phyloP scores from a whole-genome alignment of 2,888 invertebrate species.

The Cephus sareptanus region DNA sequence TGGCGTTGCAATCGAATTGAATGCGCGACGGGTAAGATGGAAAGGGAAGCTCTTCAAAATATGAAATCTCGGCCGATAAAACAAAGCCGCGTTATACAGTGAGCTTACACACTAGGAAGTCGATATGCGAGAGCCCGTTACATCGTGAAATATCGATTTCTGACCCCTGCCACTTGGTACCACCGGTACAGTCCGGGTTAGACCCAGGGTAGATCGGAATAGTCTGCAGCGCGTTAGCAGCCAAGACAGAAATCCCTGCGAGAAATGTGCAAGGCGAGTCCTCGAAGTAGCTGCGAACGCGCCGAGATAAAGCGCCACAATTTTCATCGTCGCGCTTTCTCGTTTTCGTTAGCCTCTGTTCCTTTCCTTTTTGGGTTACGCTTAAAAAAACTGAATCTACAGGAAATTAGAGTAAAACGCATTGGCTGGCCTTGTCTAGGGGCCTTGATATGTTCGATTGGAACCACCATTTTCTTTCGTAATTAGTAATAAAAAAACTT shows the following conservation, averaged over 20 bases:
- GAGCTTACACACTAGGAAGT: slow-evolving; percentile 32
- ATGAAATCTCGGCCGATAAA: slow-evolving; percentile 23
- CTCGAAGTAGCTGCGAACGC: slow-evolving; percentile 25
- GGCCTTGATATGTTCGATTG: slow-evolving; percentile 58
- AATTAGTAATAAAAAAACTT: neutral
- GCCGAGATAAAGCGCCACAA: slow-evolving; percentile 10
- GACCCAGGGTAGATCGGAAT: neutral
- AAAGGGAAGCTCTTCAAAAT: neutral
- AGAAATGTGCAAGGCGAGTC: slow-evolving; percentile 17
- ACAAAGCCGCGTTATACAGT: slow-evolving; percentile 13
- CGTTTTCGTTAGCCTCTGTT: too few relatives aligned
- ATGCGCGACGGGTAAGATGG: neutral
- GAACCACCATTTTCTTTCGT: slow-evolving; percentile 40
- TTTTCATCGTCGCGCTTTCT: neutral
- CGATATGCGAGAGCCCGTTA: slow-evolving; percentile 30
- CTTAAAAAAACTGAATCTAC: slow-evolving; percentile 47
- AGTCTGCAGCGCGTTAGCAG: neutral
- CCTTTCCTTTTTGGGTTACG: neutral
- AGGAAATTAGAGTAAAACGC: slow-evolving; percentile 42
- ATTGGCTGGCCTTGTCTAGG: slow-evolving; percentile 46
- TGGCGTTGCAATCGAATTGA: neutral
- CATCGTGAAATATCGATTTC: slow-evolving; percentile 43
- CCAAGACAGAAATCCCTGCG: neutral
- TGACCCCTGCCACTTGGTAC: slow-evolving; percentile 45
- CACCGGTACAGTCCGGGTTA: slow-evolving; percentile 6